phyloP scores from a whole-genome alignment of 2,888 invertebrate genomes.

The Boloria euphrosyne region DNA sequence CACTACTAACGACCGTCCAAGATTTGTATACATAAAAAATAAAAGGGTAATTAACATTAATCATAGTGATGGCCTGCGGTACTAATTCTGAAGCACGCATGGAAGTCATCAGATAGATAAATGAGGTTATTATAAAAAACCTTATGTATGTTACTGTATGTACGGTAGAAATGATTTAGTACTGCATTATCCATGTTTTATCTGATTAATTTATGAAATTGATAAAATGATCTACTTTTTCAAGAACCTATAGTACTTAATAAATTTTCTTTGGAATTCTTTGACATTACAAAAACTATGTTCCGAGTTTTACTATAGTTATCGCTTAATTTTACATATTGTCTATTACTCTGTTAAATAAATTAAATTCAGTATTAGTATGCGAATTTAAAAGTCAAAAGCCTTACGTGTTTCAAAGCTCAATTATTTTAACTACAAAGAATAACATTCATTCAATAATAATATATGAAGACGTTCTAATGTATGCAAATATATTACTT shows the following conservation, averaged over 20 bases:
- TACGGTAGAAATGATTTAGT: background rate
- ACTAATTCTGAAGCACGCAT: constrained; percentile 61
- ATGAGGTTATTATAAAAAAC: constrained; percentile 61
- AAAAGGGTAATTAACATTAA: constrained; percentile 75
- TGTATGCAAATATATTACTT: constrained; percentile 12
- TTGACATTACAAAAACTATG: too few species aligned
- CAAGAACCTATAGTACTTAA: too few species aligned
- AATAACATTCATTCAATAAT: too few species aligned
- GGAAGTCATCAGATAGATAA: constrained; percentile 47
- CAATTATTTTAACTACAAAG: too few species aligned
- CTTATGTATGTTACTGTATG: constrained; percentile 37
- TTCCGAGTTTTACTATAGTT: too few species aligned
- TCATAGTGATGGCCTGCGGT: constrained; percentile 65
- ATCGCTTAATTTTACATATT: too few species aligned
- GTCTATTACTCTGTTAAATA: too few species aligned
- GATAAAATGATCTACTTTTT: too few species aligned
- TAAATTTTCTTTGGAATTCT: too few species aligned
- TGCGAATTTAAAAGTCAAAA: too few species aligned
- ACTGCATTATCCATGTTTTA: background rate
- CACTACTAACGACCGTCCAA: background rate
- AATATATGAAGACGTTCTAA: background rate
- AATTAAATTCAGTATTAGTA: too few species aligned
- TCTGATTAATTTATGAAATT: background rate
- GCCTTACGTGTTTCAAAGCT: too few species aligned
- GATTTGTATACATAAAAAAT: constrained; percentile 27